Percentiles rank a stretch among this genome's conserved stretches.
These are phyloP conservation scores for Myotis davidii DNA, from an alignment of 2,113 vertebrate genomes.

Conservation along the genomic window DNA sequence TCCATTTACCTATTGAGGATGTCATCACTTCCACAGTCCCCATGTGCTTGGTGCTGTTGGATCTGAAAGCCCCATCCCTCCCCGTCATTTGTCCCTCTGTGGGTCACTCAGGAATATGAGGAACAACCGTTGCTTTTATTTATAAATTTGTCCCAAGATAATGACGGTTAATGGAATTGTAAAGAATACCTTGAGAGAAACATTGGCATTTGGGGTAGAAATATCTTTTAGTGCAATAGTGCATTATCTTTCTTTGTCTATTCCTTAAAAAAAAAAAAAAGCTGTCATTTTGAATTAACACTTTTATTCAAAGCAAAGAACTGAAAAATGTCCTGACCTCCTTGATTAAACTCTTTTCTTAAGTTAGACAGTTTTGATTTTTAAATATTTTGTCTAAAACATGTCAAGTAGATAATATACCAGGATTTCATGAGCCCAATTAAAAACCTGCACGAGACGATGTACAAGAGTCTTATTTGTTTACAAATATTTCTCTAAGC, in stretches of 20 bases:
- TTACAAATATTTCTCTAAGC: conserved; percentile 17
- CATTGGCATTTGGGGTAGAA: background rate
- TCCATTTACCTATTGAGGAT: background rate
- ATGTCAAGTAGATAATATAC: background rate
- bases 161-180: background rate
- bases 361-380: conserved; percentile 21
- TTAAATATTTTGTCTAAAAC: background rate
- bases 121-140: background rate
- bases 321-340: background rate
- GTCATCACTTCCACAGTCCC: background rate
- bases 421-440: background rate
- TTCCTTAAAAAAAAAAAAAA: background rate
- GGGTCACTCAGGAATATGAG: background rate
- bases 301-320: background rate
- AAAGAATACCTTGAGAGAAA: background rate
- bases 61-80: background rate
- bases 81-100: background rate
- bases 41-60: background rate
- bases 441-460: background rate
- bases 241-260: background rate
- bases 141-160: background rate
- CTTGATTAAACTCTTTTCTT: background rate
- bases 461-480: background rate
- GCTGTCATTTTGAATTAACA: background rate
- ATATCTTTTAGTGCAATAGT: background rate